Conservation (phyloP, 2,888 invertebrate genomes). For the Megastigmus dorsalis region DNA sequence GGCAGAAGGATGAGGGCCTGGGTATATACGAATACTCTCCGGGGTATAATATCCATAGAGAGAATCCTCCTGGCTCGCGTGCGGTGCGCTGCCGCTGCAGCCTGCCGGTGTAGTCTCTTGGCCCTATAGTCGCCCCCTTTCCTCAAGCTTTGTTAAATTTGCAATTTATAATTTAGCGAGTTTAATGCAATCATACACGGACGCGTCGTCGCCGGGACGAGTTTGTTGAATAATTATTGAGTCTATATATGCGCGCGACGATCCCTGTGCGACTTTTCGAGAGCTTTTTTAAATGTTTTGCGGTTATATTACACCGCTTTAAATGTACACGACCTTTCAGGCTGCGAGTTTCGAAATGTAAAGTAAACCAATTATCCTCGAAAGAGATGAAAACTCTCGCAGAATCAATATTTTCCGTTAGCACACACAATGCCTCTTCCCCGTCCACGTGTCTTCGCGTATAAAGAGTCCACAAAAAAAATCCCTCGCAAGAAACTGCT, state of each 20-base stretch:
- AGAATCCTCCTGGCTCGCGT: no score
- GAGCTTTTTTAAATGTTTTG: no score
- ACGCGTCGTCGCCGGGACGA: conserved; percentile 10
- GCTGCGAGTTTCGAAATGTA: no score
- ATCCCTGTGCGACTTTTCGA: not conserved
- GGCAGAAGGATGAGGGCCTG: not conserved
- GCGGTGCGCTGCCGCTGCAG: not conserved
- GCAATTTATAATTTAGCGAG: conserved; percentile 50
- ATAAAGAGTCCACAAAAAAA: no score
- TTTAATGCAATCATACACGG: conserved; percentile 30
- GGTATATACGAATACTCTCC: conserved; percentile 32
- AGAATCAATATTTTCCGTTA: no score
- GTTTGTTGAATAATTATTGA: conserved; percentile 37
- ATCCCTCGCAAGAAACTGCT: conserved; percentile 17
- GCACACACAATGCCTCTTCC: not conserved
- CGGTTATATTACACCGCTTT: no score
- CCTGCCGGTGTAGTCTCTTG: no score
- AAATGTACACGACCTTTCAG: no score
- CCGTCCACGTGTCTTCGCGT: not conserved
- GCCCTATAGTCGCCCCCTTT: not conserved
- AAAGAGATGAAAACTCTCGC: no score
- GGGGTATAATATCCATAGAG: conserved; percentile 48
- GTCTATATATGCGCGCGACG: not conserved
- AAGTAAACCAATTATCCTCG: no score
- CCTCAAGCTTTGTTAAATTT: conserved; percentile 50